These are phyloP conservation scores for Papilio elwesi DNA, from an alignment of 2,888 invertebrate species.

Conservation along the genomic window DNA sequence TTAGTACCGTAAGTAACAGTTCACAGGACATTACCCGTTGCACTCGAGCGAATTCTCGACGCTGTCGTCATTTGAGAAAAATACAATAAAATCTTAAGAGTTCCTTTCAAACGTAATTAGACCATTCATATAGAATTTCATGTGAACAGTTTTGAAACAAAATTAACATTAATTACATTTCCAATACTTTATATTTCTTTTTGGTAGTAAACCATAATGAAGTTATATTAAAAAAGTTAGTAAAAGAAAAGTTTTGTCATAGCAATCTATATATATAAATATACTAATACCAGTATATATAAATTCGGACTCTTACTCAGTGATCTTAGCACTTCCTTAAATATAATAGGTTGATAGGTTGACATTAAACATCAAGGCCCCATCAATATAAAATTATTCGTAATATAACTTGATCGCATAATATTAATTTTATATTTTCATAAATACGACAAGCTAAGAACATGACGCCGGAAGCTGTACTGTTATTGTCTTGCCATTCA, in stretches of 20 bases:
- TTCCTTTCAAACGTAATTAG: not conserved
- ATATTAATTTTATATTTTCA: not conserved
- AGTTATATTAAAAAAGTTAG: too few relatives aligned
- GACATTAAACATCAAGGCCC: not conserved
- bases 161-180: not conserved
- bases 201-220: too few relatives aligned
- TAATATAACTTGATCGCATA: not conserved
- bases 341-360: not conserved
- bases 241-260: too few relatives aligned
- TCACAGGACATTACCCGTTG: constrained; percentile 35
- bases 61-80: constrained; percentile 20
- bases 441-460: not conserved
- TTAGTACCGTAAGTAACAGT: constrained; percentile 38
- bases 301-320: too few relatives aligned
- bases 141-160: not conserved
- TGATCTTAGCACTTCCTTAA: not conserved
- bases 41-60: constrained; percentile 6
- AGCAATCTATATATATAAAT: too few relatives aligned
- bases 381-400: not conserved
- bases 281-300: too few relatives aligned
- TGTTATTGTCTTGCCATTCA: constrained; percentile 19
- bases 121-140: not conserved
- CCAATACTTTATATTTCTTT: too few relatives aligned
- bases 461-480: constrained; percentile 16
- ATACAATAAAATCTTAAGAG: not conserved